Evolutionary conservation across 2,797 vertebrate species (phyloP).

Genomic region (Rhinogobio ventralis): DNA sequence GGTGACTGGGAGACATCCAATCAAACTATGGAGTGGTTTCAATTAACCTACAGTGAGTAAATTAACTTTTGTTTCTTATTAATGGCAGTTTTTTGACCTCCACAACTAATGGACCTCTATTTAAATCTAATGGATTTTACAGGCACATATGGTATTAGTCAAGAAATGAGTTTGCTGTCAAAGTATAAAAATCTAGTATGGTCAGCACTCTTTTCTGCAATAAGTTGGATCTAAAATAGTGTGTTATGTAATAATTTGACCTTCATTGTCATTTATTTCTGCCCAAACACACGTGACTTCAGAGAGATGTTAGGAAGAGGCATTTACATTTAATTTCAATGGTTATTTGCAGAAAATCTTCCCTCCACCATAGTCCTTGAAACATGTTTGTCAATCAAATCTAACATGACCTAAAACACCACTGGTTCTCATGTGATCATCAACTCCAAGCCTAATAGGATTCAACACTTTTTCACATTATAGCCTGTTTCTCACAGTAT

Average conservation of each 20-base stretch:
- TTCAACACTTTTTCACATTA: too few relatives aligned
- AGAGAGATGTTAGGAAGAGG: too few relatives aligned
- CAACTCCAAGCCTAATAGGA: too few relatives aligned
- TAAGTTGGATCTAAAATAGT: background rate
- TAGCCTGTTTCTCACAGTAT: too few relatives aligned
- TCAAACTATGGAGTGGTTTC: background rate
- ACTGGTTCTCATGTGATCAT: too few relatives aligned
- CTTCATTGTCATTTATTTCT: too few relatives aligned
- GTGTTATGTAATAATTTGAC: background rate
- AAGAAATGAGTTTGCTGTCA: background rate
- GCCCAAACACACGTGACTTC: too few relatives aligned
- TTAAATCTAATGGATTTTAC: constrained; percentile 20
- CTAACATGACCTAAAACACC: too few relatives aligned
- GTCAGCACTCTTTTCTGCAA: background rate
- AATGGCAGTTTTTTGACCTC: constrained; percentile 1
- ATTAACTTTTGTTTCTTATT: background rate
- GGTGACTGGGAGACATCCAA: constrained; percentile 11
- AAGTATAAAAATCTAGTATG: background rate
- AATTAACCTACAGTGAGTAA: background rate
- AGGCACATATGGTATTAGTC: constrained; percentile 17
- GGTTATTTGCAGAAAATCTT: too few relatives aligned
- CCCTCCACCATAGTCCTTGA: too few relatives aligned
- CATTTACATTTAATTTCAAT: too few relatives aligned
- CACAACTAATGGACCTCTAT: constrained; percentile 2
- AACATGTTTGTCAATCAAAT: too few relatives aligned